Evolutionary conservation across 2,113 vertebrate species (phyloP), one percentile per base, ranked within the genome.

Genomic region (Montifringilla adamsi): DNA sequence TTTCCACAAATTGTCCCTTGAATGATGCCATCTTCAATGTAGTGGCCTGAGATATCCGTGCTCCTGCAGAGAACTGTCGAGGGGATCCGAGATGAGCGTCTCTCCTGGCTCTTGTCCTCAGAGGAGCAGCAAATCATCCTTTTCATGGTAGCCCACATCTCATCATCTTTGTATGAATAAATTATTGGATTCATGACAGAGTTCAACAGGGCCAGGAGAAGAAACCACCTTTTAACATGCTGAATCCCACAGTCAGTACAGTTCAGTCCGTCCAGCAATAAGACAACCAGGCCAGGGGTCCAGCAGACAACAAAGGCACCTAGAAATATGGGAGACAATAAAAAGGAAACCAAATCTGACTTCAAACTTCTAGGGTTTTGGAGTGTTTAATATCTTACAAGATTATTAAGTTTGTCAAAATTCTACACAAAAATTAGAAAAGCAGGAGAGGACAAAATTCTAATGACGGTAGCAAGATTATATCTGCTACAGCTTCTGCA

Each of bases 161-260:
- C 99, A 33, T 99, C 98, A 22, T 99, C 99, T 96, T 99, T 99
- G 97, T 99, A 99, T 13, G 99, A 99, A 98, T 99, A 99, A 97
- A 99, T 99, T 97, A 99, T 97, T 43, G 99, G 99, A 96, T 99
- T 99, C 98, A 99, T 99, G 94, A 99, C 98, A 0, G 99, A 99
- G 97, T 99, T 99, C 92, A 99, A 87, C 15, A 99, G 97, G 8
- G 99, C 99, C 96, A 99, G 97, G 39, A 99, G 98, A 86, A 99
- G 98, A 90, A 99, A 98, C 99, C 99, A 99, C 59, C 98, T 98
- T 39, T 99, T 99, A 67, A 99, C 97, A 22, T 98, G 93, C 96
- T 98, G 98, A 70, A 99, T 97, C 0, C 98, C 83, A 35, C 99
- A 99, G 18, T 76, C 63, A 5, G 96, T 92, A 74, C 99, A 99